phyloP scores from a whole-genome alignment of 2,113 vertebrate genomes.

The Bubo blakistoni region DNA sequence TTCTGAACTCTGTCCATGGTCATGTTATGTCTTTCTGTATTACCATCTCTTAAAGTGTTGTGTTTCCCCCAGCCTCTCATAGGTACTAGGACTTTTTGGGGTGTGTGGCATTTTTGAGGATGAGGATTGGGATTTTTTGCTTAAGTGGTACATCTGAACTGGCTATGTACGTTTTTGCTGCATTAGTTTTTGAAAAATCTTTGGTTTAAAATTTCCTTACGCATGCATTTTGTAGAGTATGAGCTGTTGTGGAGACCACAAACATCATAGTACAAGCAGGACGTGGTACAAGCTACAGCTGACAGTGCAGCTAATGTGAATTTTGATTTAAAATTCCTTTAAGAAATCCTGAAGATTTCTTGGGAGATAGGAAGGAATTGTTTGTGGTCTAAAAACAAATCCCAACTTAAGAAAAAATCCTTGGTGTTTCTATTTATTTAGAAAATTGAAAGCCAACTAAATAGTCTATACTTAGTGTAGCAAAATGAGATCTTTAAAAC shows the following conservation, averaged over 20 bases:
- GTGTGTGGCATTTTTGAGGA: background rate
- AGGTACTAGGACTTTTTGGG: background rate
- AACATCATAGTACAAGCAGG: background rate
- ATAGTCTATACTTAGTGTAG: background rate
- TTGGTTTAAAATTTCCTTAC: background rate
- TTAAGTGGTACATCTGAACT: background rate
- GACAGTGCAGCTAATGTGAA: background rate
- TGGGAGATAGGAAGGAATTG: background rate
- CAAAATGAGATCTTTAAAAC: constrained; percentile 39
- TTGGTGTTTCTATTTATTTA: constrained; percentile 44
- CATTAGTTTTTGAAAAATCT: background rate
- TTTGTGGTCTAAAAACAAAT: background rate
- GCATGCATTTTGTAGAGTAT: background rate
- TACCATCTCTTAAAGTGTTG: background rate
- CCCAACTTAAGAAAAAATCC: background rate
- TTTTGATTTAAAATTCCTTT: background rate
- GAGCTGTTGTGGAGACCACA: background rate
- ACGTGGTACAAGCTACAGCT: background rate
- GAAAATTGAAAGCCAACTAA: constrained; percentile 22
- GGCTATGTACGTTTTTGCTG: background rate
- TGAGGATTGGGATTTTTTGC: background rate
- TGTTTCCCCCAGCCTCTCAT: background rate
- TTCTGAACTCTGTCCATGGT: background rate
- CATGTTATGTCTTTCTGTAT: background rate
- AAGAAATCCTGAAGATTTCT: background rate